These are phyloP conservation scores for Dascillus cervinus DNA, from an alignment of 2,888 invertebrate genomes.

Conservation along the genomic window DNA sequence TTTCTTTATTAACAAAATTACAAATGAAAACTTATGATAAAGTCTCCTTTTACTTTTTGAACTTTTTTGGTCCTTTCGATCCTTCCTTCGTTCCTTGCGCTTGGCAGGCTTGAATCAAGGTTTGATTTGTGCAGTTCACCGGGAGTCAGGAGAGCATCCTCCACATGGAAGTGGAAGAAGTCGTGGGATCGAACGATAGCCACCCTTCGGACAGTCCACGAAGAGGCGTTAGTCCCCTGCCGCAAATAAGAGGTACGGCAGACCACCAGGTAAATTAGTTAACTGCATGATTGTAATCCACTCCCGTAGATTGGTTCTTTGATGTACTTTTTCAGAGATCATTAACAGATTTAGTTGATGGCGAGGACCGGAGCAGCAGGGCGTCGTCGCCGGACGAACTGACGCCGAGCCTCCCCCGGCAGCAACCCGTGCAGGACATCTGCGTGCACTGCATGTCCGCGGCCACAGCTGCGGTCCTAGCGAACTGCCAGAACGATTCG, in stretches of 20 bases:
- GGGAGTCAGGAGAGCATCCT: slow-evolving; percentile 80
- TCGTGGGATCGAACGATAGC: slow-evolving; percentile 28
- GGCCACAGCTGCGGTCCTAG: slow-evolving; percentile 19
- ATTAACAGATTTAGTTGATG: slow-evolving; percentile 43
- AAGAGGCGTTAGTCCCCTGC: slow-evolving; percentile 38
- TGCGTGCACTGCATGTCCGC: slow-evolving; percentile 37
- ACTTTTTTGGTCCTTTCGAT: not conserved
- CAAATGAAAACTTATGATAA: too few relatives aligned
- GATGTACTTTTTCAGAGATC: too few relatives aligned
- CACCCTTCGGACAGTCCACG: slow-evolving; percentile 29
- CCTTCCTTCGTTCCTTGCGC: not conserved
- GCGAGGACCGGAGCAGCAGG: slow-evolving; percentile 51
- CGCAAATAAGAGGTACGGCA: slow-evolving; percentile 38
- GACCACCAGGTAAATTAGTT: slow-evolving; percentile 30
- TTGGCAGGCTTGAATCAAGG: not conserved
- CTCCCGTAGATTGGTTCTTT: slow-evolving; percentile 6
- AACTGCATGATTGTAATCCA: not conserved
- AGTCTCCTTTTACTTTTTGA: too few relatives aligned
- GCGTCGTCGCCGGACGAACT: slow-evolving; percentile 58
- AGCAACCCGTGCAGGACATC: slow-evolving; percentile 27
- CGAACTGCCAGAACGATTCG: slow-evolving; percentile 12
- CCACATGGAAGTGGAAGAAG: slow-evolving; percentile 60
- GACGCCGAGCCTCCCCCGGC: slow-evolving; percentile 45
- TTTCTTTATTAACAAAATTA: too few relatives aligned
- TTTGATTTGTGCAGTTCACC: slow-evolving; percentile 54